Conservation (phyloP, 2,113 vertebrate species). For the Electrona antarctica region DNA sequence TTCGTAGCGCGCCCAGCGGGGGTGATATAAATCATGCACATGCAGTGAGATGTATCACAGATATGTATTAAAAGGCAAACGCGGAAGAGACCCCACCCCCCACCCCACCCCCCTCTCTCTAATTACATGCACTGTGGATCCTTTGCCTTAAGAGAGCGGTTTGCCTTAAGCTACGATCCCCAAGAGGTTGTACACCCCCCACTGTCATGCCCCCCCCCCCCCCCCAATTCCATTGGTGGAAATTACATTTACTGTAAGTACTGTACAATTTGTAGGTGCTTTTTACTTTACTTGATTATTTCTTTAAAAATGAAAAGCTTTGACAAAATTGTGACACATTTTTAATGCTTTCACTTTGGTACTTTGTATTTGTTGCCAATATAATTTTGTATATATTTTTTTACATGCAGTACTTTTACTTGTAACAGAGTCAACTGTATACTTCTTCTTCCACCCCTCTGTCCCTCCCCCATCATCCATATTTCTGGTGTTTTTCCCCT, state of each 20-base stretch:
- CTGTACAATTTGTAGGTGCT: no score
- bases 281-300: no score
- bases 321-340: no score
- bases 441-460: no score
- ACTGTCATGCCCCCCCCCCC: not conserved
- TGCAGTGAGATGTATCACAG: slow-evolving; percentile 48
- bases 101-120: slow-evolving; percentile 41
- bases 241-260: no score
- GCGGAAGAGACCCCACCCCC: slow-evolving; percentile 33
- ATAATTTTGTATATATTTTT: no score
- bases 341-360: no score
- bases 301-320: no score
- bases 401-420: no score
- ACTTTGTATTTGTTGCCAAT: no score
- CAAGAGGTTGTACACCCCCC: slow-evolving; percentile 44
- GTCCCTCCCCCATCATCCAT: slow-evolving; percentile 36
- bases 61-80: slow-evolving; percentile 62
- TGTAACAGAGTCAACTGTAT: no score
- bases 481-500: slow-evolving; percentile 40
- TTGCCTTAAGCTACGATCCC: slow-evolving; percentile 72
- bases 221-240: slow-evolving; percentile 6
- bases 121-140: slow-evolving; percentile 77
- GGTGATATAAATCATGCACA: slow-evolving; percentile 51
- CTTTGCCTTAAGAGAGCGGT: slow-evolving; percentile 63
- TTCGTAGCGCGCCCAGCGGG: no score